A percentile compares a stretch with the other conserved stretches of the same genome.
phyloP scores from a whole-genome alignment of 1,140 invertebrate species.

The Drosophila albomicans region DNA sequence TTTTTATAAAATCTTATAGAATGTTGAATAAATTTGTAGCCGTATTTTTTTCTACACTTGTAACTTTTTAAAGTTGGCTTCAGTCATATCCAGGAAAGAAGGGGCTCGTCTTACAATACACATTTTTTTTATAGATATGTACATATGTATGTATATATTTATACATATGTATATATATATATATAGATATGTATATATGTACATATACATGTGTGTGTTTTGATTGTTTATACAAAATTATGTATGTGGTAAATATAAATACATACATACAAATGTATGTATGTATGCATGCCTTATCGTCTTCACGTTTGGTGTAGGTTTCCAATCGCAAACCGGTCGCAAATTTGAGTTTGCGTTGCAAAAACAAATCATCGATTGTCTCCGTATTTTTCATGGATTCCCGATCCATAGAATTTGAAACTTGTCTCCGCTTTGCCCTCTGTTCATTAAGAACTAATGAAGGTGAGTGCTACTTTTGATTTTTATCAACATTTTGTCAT shows the following conservation, averaged over 20 bases:
- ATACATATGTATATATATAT: too few species aligned
- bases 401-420: background rate
- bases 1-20: too few species aligned
- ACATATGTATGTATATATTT: too few species aligned
- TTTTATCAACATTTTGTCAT: slow-evolving; percentile 47
- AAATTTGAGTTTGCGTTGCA: slow-evolving; percentile 32
- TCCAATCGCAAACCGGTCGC: slow-evolving; percentile 25
- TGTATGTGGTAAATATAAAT: slow-evolving; percentile 5
- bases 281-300: slow-evolving; percentile 32
- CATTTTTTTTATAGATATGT: too few species aligned
- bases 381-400: slow-evolving; percentile 4
- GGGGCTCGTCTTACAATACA: too few species aligned
- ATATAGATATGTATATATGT: background rate
- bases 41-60: too few species aligned
- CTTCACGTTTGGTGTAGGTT: slow-evolving; percentile 21
- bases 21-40: too few species aligned
- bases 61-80: too few species aligned
- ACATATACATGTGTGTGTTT: background rate
- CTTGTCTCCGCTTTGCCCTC: background rate
- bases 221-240: background rate
- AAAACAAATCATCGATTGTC: slow-evolving; percentile 30
- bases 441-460: slow-evolving; percentile 34
- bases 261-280: too few species aligned
- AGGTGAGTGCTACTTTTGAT: slow-evolving; percentile 27
- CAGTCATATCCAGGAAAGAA: too few species aligned